Conservation (phyloP, 1,140 invertebrate genomes). For the Papilio xuthus region DNA sequence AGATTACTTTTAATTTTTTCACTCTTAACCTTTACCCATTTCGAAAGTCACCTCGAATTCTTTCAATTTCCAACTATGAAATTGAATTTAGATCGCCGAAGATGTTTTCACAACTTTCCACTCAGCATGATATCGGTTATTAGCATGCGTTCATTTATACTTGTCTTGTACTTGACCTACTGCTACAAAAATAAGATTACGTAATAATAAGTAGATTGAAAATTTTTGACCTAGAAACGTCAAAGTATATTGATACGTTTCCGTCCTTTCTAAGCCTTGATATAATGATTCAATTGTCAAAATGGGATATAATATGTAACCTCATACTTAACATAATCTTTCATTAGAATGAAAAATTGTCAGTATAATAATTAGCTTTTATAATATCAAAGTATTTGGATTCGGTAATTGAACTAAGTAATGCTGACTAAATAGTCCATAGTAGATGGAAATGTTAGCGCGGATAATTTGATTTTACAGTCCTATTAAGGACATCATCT, state of each 20-base stretch:
- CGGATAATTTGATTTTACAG: too few relatives aligned
- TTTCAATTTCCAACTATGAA: constrained; percentile 15
- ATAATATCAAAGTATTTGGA: too few relatives aligned
- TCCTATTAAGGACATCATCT: too few relatives aligned
- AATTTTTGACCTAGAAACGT: constrained; percentile 22
- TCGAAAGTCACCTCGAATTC: constrained; percentile 4
- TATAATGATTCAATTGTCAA: not conserved
- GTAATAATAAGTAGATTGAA: not conserved
- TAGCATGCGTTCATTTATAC: constrained; percentile 13
- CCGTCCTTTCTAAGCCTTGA: constrained; percentile 19
- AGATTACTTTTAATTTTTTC: not conserved
- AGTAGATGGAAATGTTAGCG: too few relatives aligned
- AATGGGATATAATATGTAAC: not conserved
- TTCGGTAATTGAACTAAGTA: not conserved
- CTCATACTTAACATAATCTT: not conserved
- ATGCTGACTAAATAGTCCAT: too few relatives aligned
- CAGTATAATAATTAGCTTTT: too few relatives aligned
- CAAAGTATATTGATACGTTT: not conserved
- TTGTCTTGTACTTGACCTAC: constrained; percentile 6
- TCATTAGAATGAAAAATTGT: not conserved
- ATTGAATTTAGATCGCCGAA: constrained; percentile 12
- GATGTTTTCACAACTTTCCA: constrained; percentile 31
- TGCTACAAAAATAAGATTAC: not conserved
- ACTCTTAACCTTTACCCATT: not conserved
- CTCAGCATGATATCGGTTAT: constrained; percentile 10